Percentiles rank a stretch among this genome's conserved stretches.
Evolutionary conservation across 2,797 vertebrate species (phyloP).

Genomic region (Mus caroli): DNA sequence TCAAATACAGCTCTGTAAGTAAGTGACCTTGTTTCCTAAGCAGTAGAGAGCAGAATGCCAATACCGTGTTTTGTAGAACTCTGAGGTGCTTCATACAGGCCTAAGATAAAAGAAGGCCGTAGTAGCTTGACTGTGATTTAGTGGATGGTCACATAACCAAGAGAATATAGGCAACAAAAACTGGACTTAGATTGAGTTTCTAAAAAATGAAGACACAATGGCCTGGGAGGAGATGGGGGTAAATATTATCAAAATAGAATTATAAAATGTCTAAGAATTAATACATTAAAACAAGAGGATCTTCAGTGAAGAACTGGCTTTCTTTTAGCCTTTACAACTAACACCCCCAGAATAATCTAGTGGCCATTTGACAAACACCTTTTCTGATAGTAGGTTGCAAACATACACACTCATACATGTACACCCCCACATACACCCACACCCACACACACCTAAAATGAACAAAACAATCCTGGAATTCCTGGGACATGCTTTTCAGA

Average conservation of each 20-base stretch:
- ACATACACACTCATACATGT: not conserved
- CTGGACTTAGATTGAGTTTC: not conserved
- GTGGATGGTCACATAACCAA: not conserved
- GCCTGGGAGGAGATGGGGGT: not conserved
- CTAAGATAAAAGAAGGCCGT: not conserved
- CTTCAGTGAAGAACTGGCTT: not conserved
- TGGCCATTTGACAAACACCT: not conserved
- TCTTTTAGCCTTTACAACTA: conserved; percentile 42
- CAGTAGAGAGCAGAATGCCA: not conserved
- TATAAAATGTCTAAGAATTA: not conserved
- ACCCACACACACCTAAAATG: not conserved
- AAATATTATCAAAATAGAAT: not conserved
- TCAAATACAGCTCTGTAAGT: conserved; percentile 45
- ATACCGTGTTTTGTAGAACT: not conserved
- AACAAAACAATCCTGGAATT: conserved; percentile 16
- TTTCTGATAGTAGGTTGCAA: not conserved
- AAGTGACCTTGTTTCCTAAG: not conserved
- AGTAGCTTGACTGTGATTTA: not conserved
- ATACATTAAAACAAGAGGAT: not conserved
- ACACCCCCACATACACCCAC: too few species aligned
- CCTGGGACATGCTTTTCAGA: conserved; percentile 6
- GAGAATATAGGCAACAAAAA: not conserved
- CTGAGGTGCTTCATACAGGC: not conserved
- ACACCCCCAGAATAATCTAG: not conserved
- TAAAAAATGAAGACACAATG: not conserved